Percentiles rank a stretch among this genome's conserved stretches.
phyloP scores from a whole-genome alignment of 2,888 invertebrate genomes.

The Andrena flavipes region DNA sequence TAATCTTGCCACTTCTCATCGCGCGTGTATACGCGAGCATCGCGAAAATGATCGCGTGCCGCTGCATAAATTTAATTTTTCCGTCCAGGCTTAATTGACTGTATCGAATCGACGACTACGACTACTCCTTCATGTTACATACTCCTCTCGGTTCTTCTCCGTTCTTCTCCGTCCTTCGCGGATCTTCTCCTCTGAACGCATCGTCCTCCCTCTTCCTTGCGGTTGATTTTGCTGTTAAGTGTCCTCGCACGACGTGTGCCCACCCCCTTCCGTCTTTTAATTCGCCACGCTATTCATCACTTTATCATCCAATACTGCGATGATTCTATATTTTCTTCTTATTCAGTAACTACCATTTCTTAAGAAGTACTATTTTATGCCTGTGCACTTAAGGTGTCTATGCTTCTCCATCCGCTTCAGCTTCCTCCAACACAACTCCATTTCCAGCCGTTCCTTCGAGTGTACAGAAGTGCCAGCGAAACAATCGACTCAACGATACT shows the following conservation, averaged over 20 bases:
- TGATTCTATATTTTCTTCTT: no score
- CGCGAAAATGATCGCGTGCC: conserved; percentile 18
- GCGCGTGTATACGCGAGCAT: not conserved
- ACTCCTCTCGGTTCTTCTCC: no score
- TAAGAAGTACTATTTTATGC: conserved; percentile 1
- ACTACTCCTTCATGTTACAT: conserved; percentile 11
- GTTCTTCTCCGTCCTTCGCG: not conserved
- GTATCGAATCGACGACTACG: conserved; percentile 19
- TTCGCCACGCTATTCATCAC: no score
- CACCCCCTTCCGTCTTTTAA: no score
- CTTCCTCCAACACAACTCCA: not conserved
- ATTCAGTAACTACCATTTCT: not conserved
- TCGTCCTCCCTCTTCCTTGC: not conserved
- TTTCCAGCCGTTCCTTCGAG: conserved; percentile 13
- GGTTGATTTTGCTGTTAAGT: not conserved
- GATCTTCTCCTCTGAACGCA: not conserved
- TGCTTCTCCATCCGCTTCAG: not conserved
- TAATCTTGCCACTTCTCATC: conserved; percentile 45
- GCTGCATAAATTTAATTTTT: conserved; percentile 13
- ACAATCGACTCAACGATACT: not conserved
- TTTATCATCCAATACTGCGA: no score
- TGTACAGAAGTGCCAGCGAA: not conserved
- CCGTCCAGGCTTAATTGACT: conserved; percentile 50
- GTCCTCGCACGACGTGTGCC: no score
- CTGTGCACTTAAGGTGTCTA: not conserved